Percentiles rank a stretch among this genome's conserved stretches.
Conservation (phyloP, 2,888 invertebrate genomes). For the Heterodera filipjevi region DNA sequence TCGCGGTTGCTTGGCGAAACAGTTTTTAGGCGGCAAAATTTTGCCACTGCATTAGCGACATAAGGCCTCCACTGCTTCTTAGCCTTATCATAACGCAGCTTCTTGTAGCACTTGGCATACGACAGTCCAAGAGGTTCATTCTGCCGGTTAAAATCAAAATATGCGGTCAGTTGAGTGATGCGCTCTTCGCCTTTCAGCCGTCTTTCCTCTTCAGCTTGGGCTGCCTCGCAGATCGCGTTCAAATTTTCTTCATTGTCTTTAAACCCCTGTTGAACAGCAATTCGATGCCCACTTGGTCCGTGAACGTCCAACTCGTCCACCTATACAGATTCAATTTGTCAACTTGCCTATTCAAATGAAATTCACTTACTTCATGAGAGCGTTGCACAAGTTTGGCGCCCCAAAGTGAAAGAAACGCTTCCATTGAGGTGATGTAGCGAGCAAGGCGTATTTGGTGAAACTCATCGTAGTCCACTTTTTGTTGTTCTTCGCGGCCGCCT, state of each 20-base stretch:
- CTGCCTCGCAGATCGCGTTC: neutral
- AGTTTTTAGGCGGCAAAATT: neutral
- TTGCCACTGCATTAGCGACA: accelerated
- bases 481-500: neutral
- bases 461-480: constrained; percentile 2
- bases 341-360: neutral
- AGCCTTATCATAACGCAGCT: neutral
- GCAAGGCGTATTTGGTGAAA: constrained; percentile 15
- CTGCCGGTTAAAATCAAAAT: neutral
- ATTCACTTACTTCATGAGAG: neutral
- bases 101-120: neutral
- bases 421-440: constrained; percentile 16
- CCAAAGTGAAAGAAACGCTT: constrained; percentile 3
- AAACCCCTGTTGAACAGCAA: constrained; percentile 10
- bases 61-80: neutral
- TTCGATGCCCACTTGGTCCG: constrained; percentile 1
- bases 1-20: neutral
- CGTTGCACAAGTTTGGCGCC: neutral
- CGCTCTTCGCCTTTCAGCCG: constrained; percentile 4
- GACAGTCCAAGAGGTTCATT: neutral
- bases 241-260: neutral
- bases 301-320: constrained; percentile 16
- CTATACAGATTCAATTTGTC: neutral
- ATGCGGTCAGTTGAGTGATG: neutral
- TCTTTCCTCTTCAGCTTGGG: neutral